Conservation (phyloP, 2,888 invertebrate genomes). For the Pterostichus madidus region DNA sequence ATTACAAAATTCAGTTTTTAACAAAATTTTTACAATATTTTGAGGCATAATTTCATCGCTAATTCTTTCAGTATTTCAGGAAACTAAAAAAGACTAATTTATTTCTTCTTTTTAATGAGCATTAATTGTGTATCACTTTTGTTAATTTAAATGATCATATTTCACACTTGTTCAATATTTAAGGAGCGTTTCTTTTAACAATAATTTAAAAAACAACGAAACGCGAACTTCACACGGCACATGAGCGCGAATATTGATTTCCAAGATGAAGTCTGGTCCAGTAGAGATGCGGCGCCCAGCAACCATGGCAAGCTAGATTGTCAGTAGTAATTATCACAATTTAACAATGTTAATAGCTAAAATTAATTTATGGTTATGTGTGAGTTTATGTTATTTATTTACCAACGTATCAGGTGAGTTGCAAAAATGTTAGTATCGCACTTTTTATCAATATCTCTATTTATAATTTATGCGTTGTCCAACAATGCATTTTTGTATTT, state of each 20-base stretch:
- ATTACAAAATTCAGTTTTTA: too few relatives aligned
- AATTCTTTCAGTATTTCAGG: too few relatives aligned
- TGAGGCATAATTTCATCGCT: too few relatives aligned
- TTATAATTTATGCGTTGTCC: neutral
- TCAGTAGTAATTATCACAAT: slow-evolving; percentile 6
- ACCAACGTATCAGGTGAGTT: slow-evolving; percentile 70
- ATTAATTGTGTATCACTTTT: too few relatives aligned
- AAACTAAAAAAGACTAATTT: too few relatives aligned
- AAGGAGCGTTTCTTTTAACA: too few relatives aligned
- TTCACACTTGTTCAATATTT: too few relatives aligned
- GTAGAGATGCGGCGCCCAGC: slow-evolving; percentile 32
- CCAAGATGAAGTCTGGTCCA: slow-evolving; percentile 69
- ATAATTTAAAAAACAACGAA: neutral
- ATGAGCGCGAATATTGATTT: slow-evolving; percentile 72
- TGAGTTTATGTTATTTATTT: slow-evolving; percentile 68
- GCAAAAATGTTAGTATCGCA: slow-evolving; percentile 52
- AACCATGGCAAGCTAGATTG: slow-evolving; percentile 48
- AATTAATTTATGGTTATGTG: slow-evolving; percentile 64
- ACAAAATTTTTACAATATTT: too few relatives aligned
- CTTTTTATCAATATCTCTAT: slow-evolving; percentile 30
- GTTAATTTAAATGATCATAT: too few relatives aligned
- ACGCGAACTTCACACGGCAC: slow-evolving; percentile 53
- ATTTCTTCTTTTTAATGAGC: too few relatives aligned
- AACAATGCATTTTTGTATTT: neutral
- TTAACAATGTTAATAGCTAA: slow-evolving; percentile 62